Percentiles rank a stretch among this genome's conserved stretches.
Evolutionary conservation across 2,888 invertebrate species (phyloP).

Genomic region (Dolomedes plantarius): DNA sequence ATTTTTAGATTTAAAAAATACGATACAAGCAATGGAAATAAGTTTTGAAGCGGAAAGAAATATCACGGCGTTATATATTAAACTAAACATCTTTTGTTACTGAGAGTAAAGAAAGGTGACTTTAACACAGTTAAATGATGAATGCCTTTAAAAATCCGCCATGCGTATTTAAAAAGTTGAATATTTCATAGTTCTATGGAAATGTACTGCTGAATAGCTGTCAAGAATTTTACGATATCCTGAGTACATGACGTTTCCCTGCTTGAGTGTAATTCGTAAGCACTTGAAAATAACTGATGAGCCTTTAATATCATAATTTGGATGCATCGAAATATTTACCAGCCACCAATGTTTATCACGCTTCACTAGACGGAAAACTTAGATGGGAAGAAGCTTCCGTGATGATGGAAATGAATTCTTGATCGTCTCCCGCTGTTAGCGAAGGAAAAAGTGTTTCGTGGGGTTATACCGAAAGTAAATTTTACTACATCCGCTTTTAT

Average conservation of each 20-base stretch:
- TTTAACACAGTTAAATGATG: too few relatives aligned
- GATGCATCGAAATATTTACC: neutral
- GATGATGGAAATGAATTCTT: neutral
- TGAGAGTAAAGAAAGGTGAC: neutral
- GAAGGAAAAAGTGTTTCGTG: too few relatives aligned
- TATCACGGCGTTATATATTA: too few relatives aligned
- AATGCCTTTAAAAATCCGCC: too few relatives aligned
- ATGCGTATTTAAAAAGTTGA: neutral
- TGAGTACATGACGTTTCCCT: neutral
- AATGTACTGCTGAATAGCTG: neutral
- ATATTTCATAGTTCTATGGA: neutral
- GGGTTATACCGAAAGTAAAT: too few relatives aligned
- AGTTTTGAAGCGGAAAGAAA: too few relatives aligned
- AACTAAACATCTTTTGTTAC: too few relatives aligned
- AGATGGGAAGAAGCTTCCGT: neutral
- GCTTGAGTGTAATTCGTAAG: neutral
- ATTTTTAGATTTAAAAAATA: too few relatives aligned
- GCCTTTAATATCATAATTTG: neutral
- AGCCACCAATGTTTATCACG: neutral
- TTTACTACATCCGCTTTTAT: too few relatives aligned
- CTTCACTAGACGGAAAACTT: neutral
- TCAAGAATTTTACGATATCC: neutral
- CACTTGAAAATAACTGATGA: neutral
- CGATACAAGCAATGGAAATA: too few relatives aligned
- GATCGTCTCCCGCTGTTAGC: too few relatives aligned